Conservation (phyloP, 2,113 vertebrate genomes). For the Himantopus leucocephalus region DNA sequence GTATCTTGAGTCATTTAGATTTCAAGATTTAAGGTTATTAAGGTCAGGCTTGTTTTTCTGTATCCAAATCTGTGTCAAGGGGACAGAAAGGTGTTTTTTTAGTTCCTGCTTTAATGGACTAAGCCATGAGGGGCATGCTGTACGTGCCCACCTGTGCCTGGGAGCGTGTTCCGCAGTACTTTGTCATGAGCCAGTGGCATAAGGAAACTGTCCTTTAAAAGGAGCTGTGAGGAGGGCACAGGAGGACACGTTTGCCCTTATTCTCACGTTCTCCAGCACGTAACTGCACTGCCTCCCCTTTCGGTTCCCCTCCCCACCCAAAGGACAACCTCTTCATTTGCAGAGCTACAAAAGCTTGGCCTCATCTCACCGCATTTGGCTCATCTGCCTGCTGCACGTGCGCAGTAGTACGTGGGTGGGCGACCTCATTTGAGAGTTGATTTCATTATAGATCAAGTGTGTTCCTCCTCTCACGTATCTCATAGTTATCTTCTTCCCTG, state of each 20-base stretch:
- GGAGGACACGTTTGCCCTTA: not conserved
- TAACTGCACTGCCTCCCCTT: not conserved
- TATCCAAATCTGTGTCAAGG: not conserved
- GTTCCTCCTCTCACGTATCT: not conserved
- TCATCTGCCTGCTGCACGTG: not conserved
- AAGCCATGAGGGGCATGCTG: not conserved
- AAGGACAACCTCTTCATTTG: not conserved
- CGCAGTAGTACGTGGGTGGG: constrained; percentile 3
- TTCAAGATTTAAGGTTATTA: not conserved
- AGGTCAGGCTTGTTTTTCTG: not conserved
- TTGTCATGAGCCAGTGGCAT: not conserved
- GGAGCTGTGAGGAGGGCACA: not conserved
- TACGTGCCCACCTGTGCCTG: not conserved
- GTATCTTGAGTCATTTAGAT: not conserved
- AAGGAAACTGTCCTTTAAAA: not conserved
- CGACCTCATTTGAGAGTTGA: constrained; percentile 42
- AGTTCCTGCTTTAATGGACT: not conserved
- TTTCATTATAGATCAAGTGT: constrained; percentile 42
- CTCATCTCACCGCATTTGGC: not conserved
- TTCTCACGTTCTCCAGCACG: not conserved
- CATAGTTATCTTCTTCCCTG: not conserved
- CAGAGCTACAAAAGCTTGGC: not conserved
- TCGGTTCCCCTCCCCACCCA: not conserved
- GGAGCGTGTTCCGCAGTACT: not conserved
- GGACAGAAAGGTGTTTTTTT: not conserved